Evolutionary conservation across 1,140 invertebrate species (phyloP), one percentile per base, ranked within the genome.

Genomic region (Bombus ignitus): DNA sequence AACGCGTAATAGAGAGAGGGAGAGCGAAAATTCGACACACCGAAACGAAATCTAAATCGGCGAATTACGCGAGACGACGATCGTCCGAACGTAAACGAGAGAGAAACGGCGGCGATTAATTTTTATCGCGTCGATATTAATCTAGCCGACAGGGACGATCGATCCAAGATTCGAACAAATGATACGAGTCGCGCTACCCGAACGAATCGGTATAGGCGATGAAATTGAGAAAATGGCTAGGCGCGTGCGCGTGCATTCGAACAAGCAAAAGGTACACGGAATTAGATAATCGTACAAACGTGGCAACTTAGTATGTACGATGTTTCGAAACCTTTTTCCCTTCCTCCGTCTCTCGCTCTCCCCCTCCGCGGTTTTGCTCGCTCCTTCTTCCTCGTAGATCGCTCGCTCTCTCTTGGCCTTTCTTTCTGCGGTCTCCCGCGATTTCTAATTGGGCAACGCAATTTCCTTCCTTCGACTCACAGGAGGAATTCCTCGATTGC

Each of bases 381-480:
- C 68, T 37, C 28, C n/a, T 35, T 68, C 25, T 15, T 35, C n/a
- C 1, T 59, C 66, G 13, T 10, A 0, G 9, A 15, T 53, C 47
- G 47, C 18, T 53, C 47, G 5, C 47, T 78, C 79, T 88, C 35
- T 78, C 74, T 53, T 37, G 47, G 81, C 81, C 88, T 83, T 86
- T 85, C 88, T 89, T 89, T 89, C 89, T 92, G 90, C 89, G 91
- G 89, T 90, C 89, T 88, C 90, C 90, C 91, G 88, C 87, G 88
- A 89, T 89, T 94, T 94, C 92, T 93, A 94, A 93, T 94, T 92
- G 93, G 90, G 89, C 93, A 92, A 92, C 92, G 92, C 92, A 92
- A 93, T 93, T 93, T 94, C 93, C 93, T 93, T 93, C 92, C 89
- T 92, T 85, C 92, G 90, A 84, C 91, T 92, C 85, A 87, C 92